A percentile compares a stretch with the other conserved stretches of the same genome.
Conservation (phyloP, 1,140 invertebrate species). For the Pseudomyrmex pallidus region DNA sequence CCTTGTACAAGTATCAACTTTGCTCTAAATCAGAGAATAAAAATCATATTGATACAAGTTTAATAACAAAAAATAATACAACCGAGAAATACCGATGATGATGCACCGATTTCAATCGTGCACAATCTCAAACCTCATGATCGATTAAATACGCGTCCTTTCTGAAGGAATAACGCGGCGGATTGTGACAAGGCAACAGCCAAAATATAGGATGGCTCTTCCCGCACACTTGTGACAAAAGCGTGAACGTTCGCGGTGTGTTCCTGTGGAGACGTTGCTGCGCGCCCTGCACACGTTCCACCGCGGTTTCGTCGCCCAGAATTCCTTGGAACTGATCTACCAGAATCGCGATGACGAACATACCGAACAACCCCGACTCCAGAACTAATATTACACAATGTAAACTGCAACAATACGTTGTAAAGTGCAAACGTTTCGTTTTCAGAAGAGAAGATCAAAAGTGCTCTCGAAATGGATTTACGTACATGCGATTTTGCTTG, state of each 20-base stretch:
- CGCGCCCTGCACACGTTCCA: conserved; percentile 92
- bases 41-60: too few species aligned
- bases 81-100: conserved; percentile 36
- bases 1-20: too few species aligned
- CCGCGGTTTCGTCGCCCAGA: conserved; percentile 92
- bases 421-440: conserved; percentile 27
- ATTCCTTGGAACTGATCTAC: conserved; percentile 96
- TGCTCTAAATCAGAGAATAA: too few species aligned
- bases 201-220: conserved; percentile 89
- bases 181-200: conserved; percentile 88
- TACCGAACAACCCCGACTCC: conserved; percentile 94
- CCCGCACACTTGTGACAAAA: conserved; percentile 93
- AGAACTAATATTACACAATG: conserved; percentile 94
- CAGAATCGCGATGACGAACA: conserved; percentile 95
- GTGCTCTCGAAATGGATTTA: conserved; percentile 62
- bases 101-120: neutral
- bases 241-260: conserved; percentile 87
- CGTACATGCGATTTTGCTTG: conserved; percentile 92
- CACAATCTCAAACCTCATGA: conserved; percentile 85
- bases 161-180: conserved; percentile 85
- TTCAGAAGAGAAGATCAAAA: neutral
- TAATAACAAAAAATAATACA: conserved; percentile 44
- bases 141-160: conserved; percentile 87
- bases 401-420: conserved; percentile 87
- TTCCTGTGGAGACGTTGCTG: conserved; percentile 88